phyloP scores from a whole-genome alignment of 1,140 invertebrate species.

The Drosophila insularis region DNA sequence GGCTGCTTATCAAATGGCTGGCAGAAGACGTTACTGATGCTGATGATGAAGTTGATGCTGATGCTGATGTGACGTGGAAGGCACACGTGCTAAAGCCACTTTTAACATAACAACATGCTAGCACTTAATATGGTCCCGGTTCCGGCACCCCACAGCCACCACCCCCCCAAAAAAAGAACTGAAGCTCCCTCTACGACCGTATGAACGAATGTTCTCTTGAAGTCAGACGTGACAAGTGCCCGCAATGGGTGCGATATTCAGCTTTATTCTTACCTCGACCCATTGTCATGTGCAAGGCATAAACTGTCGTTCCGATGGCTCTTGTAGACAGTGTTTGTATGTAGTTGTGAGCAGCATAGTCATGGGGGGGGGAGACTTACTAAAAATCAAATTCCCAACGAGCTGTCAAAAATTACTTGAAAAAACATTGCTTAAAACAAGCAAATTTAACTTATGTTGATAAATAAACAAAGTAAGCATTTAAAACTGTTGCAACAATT shows the following conservation, averaged over 20 bases:
- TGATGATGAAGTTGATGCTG: constrained; percentile 1
- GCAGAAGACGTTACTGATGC: constrained; percentile 15
- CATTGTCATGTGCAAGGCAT: constrained; percentile 76
- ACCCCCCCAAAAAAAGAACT: neutral
- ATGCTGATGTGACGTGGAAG: constrained; percentile 58
- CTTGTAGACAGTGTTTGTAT: constrained; percentile 42
- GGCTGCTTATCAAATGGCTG: constrained; percentile 38
- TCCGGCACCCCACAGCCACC: neutral
- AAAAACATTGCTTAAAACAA: neutral
- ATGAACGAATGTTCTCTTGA: constrained; percentile 4
- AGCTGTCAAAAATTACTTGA: constrained; percentile 48
- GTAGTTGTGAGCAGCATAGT: constrained; percentile 15
- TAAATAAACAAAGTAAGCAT: constrained; percentile 33
- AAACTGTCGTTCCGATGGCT: constrained; percentile 36
- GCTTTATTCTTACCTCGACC: constrained; percentile 36
- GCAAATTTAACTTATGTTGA: constrained; percentile 40
- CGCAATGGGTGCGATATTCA: constrained; percentile 49
- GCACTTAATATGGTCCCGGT: constrained; percentile 61
- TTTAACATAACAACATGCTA: constrained; percentile 74
- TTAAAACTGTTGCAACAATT: neutral
- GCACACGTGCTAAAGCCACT: constrained; percentile 77
- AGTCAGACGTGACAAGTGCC: constrained; percentile 70
- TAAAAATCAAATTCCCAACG: constrained; percentile 33
- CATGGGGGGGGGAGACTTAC: neutral
- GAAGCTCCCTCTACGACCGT: constrained; percentile 9